These are phyloP conservation scores for Spatulosminthurus flaviceps DNA, from an alignment of 2,888 invertebrate genomes.

Conservation along the genomic window DNA sequence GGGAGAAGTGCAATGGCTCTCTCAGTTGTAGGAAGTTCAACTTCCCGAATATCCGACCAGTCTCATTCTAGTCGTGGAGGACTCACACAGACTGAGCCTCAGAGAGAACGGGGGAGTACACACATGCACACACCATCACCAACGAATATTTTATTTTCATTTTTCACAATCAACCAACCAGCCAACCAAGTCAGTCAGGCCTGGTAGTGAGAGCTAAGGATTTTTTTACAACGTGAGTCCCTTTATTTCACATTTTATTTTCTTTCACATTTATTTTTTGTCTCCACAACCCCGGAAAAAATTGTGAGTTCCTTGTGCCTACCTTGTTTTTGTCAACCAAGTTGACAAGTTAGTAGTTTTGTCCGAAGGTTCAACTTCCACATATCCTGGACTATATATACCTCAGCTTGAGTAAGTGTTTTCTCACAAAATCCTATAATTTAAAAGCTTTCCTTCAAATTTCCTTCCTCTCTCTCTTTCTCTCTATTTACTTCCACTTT, in stretches of 20 bases:
- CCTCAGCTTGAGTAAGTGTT: too few species aligned
- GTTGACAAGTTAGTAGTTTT: not conserved
- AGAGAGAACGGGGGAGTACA: too few species aligned
- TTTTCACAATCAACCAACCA: too few species aligned
- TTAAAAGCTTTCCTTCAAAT: too few species aligned
- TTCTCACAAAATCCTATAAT: too few species aligned
- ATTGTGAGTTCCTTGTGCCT: slow-evolving; percentile 1
- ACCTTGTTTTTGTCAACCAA: slow-evolving; percentile 4
- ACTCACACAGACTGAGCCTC: not conserved
- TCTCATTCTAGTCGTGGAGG: slow-evolving; percentile 7
- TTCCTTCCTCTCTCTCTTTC: too few species aligned
- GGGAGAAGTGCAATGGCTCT: not conserved
- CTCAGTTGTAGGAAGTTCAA: not conserved
- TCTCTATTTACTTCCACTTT: too few species aligned
- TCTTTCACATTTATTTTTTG: not conserved
- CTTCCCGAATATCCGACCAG: slow-evolving; percentile 6
- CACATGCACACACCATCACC: not conserved
- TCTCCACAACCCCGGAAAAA: not conserved
- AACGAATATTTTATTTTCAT: slow-evolving; percentile 4
- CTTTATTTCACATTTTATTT: slow-evolving; percentile 5
- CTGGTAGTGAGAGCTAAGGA: not conserved
- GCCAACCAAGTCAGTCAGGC: not conserved
- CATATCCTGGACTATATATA: not conserved
- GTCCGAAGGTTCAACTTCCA: not conserved
- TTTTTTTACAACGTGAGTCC: not conserved